phyloP scores from a whole-genome alignment of 2,113 vertebrate genomes.

The Phoxinus phoxinus region DNA sequence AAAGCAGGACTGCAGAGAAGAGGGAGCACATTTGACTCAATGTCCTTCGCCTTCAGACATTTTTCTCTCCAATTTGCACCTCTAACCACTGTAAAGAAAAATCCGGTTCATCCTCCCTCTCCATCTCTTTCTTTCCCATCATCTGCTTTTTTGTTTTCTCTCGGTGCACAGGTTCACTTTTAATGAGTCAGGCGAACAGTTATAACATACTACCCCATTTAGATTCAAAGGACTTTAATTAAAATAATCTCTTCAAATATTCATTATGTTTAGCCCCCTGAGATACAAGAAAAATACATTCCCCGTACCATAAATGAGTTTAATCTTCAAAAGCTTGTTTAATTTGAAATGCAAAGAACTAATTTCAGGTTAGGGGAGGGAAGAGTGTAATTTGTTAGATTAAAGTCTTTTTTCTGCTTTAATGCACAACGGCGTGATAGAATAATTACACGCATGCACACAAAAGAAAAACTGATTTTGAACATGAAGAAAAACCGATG shows the following conservation, averaged over 20 bases:
- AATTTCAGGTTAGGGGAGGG: conserved; percentile 71
- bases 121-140: conserved; percentile 23
- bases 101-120: conserved; percentile 83
- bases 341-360: conserved; percentile 77
- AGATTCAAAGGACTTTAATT: conserved; percentile 89
- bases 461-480: neutral
- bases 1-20: conserved; percentile 79
- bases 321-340: conserved; percentile 59
- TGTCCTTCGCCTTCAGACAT: conserved; percentile 79
- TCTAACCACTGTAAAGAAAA: conserved; percentile 75
- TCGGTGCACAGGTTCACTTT: conserved; percentile 86
- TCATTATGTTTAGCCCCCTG: conserved; percentile 83
- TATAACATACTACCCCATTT: conserved; percentile 88
- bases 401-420: neutral
- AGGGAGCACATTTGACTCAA: conserved; percentile 71
- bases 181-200: conserved; percentile 84
- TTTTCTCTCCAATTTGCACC: conserved; percentile 92
- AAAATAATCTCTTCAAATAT: conserved; percentile 93
- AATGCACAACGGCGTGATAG: neutral
- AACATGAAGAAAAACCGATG: neutral
- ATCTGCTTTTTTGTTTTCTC: conserved; percentile 57
- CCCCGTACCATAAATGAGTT: conserved; percentile 69
- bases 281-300: conserved; percentile 80
- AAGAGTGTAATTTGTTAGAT: conserved; percentile 79
- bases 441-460: conserved; percentile 3